A percentile compares a stretch with the other conserved stretches of the same genome.
These are phyloP conservation scores for Plebejus melissa DNA, from an alignment of 2,888 invertebrate genomes.

Conservation along the genomic window DNA sequence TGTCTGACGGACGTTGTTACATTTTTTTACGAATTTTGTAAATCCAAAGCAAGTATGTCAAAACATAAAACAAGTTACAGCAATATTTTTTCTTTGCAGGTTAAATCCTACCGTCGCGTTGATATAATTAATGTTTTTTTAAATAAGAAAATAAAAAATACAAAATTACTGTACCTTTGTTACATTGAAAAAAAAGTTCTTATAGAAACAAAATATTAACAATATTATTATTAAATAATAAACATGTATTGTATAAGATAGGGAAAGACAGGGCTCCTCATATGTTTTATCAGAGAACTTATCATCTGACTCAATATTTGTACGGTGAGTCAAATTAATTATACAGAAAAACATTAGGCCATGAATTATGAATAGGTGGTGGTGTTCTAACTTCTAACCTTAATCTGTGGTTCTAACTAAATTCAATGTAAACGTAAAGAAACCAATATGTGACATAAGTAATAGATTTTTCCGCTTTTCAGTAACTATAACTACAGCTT, in stretches of 20 bases:
- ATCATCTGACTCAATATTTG: constrained; percentile 33
- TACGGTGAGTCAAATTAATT: constrained; percentile 26
- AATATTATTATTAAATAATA: no score
- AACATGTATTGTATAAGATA: not conserved
- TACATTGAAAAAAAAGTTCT: no score
- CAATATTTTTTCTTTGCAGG: not conserved
- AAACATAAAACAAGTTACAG: not conserved
- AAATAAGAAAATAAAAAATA: no score
- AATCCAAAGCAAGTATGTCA: not conserved
- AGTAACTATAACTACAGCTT: no score
- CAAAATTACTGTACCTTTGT: no score
- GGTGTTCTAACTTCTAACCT: not conserved
- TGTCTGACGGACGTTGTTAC: not conserved
- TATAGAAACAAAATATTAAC: no score
- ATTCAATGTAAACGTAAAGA: not conserved
- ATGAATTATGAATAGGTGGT: not conserved
- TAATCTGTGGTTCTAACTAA: not conserved
- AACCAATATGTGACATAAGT: no score
- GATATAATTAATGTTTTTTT: not conserved
- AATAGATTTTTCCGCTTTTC: no score
- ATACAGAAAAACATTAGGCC: not conserved
- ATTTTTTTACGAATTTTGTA: constrained; percentile 14
- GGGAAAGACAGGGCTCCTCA: not conserved
- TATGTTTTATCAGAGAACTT: not conserved
- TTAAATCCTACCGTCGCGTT: not conserved